Conservation (phyloP, 2,888 invertebrate genomes). For the Macrophya annulata region DNA sequence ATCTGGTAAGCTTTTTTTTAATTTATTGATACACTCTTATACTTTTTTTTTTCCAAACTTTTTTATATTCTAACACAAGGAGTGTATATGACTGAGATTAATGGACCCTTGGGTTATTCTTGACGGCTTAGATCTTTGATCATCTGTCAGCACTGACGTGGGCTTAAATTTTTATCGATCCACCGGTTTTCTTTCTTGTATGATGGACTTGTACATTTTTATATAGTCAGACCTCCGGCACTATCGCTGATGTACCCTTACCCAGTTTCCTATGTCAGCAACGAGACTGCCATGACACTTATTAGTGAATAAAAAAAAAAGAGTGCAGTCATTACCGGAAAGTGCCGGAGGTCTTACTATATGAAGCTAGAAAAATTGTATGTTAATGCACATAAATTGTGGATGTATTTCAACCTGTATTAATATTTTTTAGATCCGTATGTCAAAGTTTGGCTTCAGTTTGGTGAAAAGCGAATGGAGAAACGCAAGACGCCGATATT, state of each 20-base stretch:
- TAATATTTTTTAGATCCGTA: slow-evolving; percentile 91
- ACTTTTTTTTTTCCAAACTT: background rate
- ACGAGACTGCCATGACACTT: too few relatives aligned
- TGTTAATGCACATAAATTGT: background rate
- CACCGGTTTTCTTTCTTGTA: background rate
- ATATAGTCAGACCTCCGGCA: background rate
- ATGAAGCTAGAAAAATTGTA: background rate
- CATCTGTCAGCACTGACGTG: slow-evolving; percentile 14
- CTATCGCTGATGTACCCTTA: background rate
- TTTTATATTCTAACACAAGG: background rate
- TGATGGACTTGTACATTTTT: slow-evolving; percentile 25
- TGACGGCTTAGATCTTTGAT: slow-evolving; percentile 39
- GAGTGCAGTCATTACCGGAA: background rate
- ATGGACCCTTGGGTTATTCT: slow-evolving; percentile 29
- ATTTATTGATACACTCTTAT: background rate
- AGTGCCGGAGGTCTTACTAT: background rate
- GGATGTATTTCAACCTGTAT: background rate
- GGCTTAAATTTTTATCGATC: slow-evolving; percentile 1
- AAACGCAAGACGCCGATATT: slow-evolving; percentile 97
- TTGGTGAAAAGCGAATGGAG: slow-evolving; percentile 96
- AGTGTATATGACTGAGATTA: slow-evolving; percentile 22
- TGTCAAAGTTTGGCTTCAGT: slow-evolving; percentile 98
- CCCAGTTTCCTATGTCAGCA: background rate
- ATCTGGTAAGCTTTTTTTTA: slow-evolving; percentile 85
- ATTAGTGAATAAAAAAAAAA: too few relatives aligned